A percentile compares a stretch with the other conserved stretches of the same genome.
phyloP scores from a whole-genome alignment of 2,113 vertebrate species.

The Onychorhynchus coronatus region DNA sequence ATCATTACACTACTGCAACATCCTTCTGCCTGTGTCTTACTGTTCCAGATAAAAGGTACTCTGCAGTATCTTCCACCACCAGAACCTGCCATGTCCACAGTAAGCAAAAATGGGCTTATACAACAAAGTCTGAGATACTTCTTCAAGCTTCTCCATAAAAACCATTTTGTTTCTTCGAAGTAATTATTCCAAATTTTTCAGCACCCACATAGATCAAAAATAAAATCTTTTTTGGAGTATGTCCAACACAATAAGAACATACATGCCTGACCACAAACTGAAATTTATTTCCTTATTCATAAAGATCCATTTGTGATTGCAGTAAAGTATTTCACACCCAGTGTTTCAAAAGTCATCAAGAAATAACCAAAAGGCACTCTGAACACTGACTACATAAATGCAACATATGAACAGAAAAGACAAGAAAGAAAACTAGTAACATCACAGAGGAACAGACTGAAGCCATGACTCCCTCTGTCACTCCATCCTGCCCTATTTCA shows the following conservation, averaged over 20 bases:
- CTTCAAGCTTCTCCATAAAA: background rate
- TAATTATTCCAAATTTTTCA: background rate
- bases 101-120: background rate
- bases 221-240: background rate
- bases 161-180: background rate
- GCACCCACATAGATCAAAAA: background rate
- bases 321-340: background rate
- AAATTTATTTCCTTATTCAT: background rate
- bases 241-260: background rate
- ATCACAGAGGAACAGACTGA: background rate
- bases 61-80: background rate
- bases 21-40: background rate
- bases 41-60: background rate
- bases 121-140: background rate
- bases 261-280: background rate
- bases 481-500: background rate
- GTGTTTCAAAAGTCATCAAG: background rate
- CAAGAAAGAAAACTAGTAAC: background rate
- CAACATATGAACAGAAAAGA: background rate
- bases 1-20: background rate
- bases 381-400: background rate
- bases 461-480: background rate
- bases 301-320: background rate
- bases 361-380: background rate
- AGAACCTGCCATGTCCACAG: background rate